A percentile compares a stretch with the other conserved stretches of the same genome.
These are phyloP conservation scores for Bucco capensis DNA, from an alignment of 2,113 vertebrate species.

Conservation along the genomic window DNA sequence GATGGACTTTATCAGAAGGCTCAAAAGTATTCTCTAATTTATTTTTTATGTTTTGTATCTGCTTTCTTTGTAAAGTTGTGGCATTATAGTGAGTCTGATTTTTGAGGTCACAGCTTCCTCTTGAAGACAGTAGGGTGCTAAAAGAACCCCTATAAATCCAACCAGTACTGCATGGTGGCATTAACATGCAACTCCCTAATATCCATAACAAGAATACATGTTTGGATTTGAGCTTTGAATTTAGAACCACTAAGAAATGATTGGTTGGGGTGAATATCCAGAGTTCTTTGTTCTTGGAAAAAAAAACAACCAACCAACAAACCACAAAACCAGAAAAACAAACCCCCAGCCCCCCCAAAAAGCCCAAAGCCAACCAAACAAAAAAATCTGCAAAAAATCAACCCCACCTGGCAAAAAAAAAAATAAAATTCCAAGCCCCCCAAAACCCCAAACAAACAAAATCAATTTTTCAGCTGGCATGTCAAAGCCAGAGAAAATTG, in stretches of 20 bases:
- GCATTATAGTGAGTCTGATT: neutral
- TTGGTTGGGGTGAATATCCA: neutral
- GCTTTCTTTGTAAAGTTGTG: neutral
- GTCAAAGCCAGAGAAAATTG: neutral
- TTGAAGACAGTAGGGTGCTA: neutral
- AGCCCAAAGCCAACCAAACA: no score
- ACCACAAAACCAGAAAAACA: no score
- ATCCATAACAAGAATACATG: neutral
- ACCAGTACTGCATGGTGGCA: rapidly evolving
- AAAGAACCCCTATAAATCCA: neutral
- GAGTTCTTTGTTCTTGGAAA: neutral
- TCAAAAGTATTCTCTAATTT: neutral
- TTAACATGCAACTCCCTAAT: neutral
- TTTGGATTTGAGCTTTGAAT: neutral
- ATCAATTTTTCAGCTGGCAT: neutral
- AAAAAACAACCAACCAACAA: no score
- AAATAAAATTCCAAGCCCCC: no score
- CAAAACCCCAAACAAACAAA: neutral
- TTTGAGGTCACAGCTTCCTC: neutral
- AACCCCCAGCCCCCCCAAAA: no score
- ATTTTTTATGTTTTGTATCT: neutral
- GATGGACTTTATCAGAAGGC: neutral
- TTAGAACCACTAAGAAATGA: neutral
- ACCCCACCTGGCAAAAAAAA: no score
- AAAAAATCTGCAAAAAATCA: no score